Evolutionary conservation across 2,113 vertebrate species (phyloP).

Genomic region (Sialia sialis): DNA sequence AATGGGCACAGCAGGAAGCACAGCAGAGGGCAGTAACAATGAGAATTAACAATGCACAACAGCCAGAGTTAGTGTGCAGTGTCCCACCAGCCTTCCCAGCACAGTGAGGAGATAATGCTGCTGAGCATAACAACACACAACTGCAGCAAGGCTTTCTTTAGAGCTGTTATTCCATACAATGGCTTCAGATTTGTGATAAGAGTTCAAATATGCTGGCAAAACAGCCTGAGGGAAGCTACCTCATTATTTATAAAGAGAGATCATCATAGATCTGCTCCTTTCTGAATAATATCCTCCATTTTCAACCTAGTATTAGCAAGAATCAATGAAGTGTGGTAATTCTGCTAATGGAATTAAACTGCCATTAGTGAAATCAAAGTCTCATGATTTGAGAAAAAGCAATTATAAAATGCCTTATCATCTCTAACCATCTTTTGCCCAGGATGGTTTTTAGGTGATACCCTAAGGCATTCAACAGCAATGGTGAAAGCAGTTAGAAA

Average conservation of each 20-base stretch:
- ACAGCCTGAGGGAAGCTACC: neutral
- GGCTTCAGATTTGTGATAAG: neutral
- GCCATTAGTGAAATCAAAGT: neutral
- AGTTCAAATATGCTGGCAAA: neutral
- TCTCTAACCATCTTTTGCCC: neutral
- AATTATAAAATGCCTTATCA: neutral
- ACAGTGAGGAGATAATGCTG: neutral
- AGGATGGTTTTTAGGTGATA: neutral
- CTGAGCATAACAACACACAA: neutral
- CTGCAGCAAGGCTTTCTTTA: neutral
- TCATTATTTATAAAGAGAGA: neutral
- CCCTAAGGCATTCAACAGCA: neutral
- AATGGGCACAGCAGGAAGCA: neutral
- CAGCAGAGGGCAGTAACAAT: neutral
- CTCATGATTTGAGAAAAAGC: neutral
- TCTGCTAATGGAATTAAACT: neutral
- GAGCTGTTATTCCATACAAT: neutral
- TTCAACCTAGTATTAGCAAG: neutral
- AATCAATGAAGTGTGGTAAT: neutral
- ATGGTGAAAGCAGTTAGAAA: neutral
- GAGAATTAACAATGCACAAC: neutral
- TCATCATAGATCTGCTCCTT: neutral
- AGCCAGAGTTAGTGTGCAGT: neutral
- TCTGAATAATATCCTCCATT: neutral
- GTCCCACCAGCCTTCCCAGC: rapidly evolving